A percentile compares a stretch with the other conserved stretches of the same genome.
Conservation (phyloP, 2,888 invertebrate genomes). For the Diachrysia chrysitis region DNA sequence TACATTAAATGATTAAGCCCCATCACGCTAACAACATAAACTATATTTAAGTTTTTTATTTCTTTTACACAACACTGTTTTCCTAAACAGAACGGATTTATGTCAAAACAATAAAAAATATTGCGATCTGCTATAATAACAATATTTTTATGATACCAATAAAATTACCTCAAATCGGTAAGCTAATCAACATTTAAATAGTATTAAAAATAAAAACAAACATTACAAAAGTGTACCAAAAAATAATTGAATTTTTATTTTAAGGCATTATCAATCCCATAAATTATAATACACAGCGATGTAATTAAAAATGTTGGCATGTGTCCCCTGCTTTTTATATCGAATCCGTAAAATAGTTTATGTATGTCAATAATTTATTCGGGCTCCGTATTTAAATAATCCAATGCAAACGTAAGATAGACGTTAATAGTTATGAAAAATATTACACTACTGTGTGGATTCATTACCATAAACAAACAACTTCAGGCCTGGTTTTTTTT, state of each 20-base stretch:
- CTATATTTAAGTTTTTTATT: background rate
- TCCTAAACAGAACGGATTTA: constrained; percentile 25
- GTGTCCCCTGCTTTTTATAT: constrained; percentile 61
- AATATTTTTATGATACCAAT: constrained; percentile 39
- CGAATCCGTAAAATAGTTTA: constrained; percentile 62
- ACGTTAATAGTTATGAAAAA: too few species aligned
- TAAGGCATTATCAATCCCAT: constrained; percentile 61
- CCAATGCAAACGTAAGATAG: background rate
- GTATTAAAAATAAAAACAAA: constrained; percentile 65
- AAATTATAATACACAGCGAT: constrained; percentile 65
- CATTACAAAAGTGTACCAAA: constrained; percentile 57
- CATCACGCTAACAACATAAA: too few species aligned
- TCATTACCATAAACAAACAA: too few species aligned
- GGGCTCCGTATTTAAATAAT: constrained; percentile 39
- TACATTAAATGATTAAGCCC: too few species aligned
- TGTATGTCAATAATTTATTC: constrained; percentile 53
- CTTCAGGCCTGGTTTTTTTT: too few species aligned
- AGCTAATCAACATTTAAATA: constrained; percentile 56
- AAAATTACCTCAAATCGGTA: constrained; percentile 44
- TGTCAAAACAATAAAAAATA: constrained; percentile 15
- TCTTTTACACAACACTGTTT: background rate
- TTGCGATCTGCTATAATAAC: constrained; percentile 21
- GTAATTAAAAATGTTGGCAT: constrained; percentile 71
- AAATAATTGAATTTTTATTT: constrained; percentile 75
- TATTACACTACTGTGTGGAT: too few species aligned